Base-by-base conservation (phyloP, 2,888 invertebrate genomes). In the Orchesella flavescens region DNA sequence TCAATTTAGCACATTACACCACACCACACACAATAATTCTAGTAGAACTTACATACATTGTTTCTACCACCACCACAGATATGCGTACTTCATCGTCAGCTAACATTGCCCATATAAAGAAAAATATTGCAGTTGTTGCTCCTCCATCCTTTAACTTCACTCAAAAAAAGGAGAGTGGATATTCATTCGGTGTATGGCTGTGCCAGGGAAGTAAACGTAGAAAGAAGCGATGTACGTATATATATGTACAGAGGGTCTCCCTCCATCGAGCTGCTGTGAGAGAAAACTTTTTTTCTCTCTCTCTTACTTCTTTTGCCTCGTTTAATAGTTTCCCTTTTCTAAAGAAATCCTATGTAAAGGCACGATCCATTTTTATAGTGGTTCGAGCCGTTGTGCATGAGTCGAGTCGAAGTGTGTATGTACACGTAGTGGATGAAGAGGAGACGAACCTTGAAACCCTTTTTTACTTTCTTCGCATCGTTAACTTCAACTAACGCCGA, bases 401-500 rank as follows among this genome's bases (percentile, higher is more conserved):
- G 17, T 13, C 12, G n/a, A 59, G 17, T 13, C 12, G 10, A 17
- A 69, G 24, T 24, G 24, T 9, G 71, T 73, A 73, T 2, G 71
- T 12, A 55, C 19, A 59, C 15, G 34, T 13, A 55, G 66, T 21
- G 44, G 46, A 59, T 49, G 21, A 68, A 23, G 43, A 73, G 71
- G 78, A 79, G 79, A 49, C 19, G 69, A 74, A 74, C 81, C 81
- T 81, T 81, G 73, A 80, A 80, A 80, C 73, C 80, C 74, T 81
- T 81, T 74, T 61, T 79, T 65, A 72, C 72, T 79, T 74, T 73
- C 59, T 80, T 55, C 74, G 81, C 74, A 74, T 81, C 81, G 81
- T 81, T 81, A 81, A 61, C 74, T 81, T 68, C 61, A 81, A 74
- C 74, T 81, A 34, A 79, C 71, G 79, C 66, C 59, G 71, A 78